Evolutionary conservation across 92 coral and sea anemone genomes (phyloP), one percentile per base, ranked within the genome.

Genomic region (Zoanthus solanderi): DNA sequence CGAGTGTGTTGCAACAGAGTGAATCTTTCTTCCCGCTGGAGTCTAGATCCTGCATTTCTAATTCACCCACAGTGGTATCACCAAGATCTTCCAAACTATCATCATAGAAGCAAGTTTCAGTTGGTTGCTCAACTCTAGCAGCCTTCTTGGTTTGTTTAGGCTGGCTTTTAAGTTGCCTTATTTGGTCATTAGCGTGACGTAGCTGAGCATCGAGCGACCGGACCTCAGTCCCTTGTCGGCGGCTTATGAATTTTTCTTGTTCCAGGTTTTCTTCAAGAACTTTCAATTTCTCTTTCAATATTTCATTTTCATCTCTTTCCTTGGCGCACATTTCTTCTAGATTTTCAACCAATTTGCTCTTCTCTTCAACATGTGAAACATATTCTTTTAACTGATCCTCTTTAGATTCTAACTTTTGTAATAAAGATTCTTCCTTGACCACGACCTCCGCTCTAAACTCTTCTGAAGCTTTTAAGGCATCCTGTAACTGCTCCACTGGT

Each of bases 121-220:
- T 79, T 17, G 71, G 75, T 47, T 73, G 82, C 68, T 82, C 85
- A 32, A 78, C 82, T 76, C 46, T 71, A 54, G 37, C 78, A 4
- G 85, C 16, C 42, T 68, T 88, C 79, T 79, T 79, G 71, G 48
- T 72, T 68, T 13, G 72, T 16, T 37, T 57, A 37, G 78, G 48
- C 44, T 23, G 72, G 78, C 37, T 71, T 54, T 89, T 87, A 44
- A 87, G 92, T 68, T 94, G 93, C 61, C 98, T 93, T 71, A 97
- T 87, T 76, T 90, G 94, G 16, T 85, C 63, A 63, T 91, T 95
- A 12, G 99, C 99, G 71, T 91, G 93, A n/a, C 83, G 71, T 15
- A 95, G 87, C 85, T 97, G 98, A 15, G 98, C 99, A 46, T 96
- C 95, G 37, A 97, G 94, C 3, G 99, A 97, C 58, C 92, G 93